These are phyloP conservation scores for Aegithalos caudatus DNA, from an alignment of 2,113 vertebrate species.

Conservation along the genomic window DNA sequence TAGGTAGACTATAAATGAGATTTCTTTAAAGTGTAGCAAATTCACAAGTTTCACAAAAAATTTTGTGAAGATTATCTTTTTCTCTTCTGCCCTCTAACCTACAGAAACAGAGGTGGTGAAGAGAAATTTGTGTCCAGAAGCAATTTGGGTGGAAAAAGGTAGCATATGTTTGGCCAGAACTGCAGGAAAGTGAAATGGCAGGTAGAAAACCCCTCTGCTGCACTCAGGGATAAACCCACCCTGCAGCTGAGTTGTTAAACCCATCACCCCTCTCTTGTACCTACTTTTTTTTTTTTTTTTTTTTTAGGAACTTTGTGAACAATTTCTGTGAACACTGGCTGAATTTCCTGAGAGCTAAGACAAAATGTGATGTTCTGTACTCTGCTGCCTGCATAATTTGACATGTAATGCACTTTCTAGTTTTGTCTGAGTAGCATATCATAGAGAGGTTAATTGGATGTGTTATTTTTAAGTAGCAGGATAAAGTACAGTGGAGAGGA, in stretches of 20 bases:
- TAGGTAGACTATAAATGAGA: not conserved
- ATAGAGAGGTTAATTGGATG: constrained; percentile 56
- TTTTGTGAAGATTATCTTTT: not conserved
- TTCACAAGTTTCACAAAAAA: not conserved
- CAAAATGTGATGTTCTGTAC: constrained; percentile 40
- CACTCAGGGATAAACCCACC: not conserved
- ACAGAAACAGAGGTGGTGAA: not conserved
- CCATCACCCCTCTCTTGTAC: not conserved
- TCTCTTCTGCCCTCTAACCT: not conserved
- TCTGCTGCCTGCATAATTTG: constrained; percentile 55
- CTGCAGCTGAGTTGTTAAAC: not conserved
- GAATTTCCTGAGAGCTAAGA: constrained; percentile 45
- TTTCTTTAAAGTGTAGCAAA: not conserved
- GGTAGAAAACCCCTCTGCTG: not conserved
- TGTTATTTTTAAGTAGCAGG: constrained; percentile 62
- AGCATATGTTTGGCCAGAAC: not conserved
- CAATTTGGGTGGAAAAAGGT: not conserved
- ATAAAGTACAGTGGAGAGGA: not conserved
- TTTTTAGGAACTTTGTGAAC: not conserved
- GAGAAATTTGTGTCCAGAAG: not conserved
- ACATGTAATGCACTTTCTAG: constrained; percentile 33
- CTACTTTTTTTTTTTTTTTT: not conserved
- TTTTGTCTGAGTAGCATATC: not conserved
- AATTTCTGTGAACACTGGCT: constrained; percentile 19
- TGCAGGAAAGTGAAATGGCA: not conserved